These are phyloP conservation scores for Hyperoodon ampullatus DNA, from an alignment of 2,113 vertebrate species.

Conservation along the genomic window DNA sequence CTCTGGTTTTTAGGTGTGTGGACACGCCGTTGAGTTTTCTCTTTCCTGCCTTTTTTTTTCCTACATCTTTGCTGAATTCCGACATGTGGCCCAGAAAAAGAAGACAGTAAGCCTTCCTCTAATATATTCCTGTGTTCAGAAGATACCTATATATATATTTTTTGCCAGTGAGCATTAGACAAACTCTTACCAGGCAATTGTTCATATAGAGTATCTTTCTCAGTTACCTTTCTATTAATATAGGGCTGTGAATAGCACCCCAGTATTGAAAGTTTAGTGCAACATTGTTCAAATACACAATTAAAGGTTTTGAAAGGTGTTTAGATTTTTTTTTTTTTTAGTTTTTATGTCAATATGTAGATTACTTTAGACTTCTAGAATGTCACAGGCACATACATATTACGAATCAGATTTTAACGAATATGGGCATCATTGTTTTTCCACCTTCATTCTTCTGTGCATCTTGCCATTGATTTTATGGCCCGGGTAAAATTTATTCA, in stretches of 20 bases:
- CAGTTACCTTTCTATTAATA: slow-evolving; percentile 27
- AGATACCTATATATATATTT: slow-evolving; percentile 24
- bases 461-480: not conserved
- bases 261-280: not conserved
- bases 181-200: not conserved
- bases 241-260: not conserved
- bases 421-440: not conserved
- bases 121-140: slow-evolving; percentile 37
- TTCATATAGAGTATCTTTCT: not conserved
- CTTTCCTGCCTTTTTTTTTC: not conserved
- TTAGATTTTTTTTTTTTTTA: not conserved
- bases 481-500: not conserved
- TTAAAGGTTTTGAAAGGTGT: not conserved
- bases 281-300: not conserved
- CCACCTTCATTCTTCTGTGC: not conserved
- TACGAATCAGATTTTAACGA: slow-evolving; percentile 20
- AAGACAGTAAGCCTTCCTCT: not conserved
- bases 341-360: not conserved
- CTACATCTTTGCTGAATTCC: slow-evolving; percentile 37
- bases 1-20: slow-evolving; percentile 30
- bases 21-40: not conserved
- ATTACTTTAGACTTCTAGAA: slow-evolving; percentile 11
- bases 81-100: not conserved
- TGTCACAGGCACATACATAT: not conserved
- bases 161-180: slow-evolving; percentile 21